Percentiles rank a stretch among this genome's conserved stretches.
Conservation (phyloP, 2,888 invertebrate genomes). For the Andrena bucephala region DNA sequence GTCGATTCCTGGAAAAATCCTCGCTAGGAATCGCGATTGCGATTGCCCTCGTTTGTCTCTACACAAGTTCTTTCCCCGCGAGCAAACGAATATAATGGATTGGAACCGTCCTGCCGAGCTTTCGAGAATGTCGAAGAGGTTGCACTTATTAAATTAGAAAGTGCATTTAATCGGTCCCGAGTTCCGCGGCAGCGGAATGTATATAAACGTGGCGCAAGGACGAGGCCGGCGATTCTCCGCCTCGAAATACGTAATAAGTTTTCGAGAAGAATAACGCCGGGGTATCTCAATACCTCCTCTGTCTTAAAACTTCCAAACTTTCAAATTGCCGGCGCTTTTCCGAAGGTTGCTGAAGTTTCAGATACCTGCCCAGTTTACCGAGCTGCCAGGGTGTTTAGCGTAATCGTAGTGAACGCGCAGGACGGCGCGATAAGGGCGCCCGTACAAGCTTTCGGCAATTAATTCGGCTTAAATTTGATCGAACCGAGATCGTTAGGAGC, state of each 20-base stretch:
- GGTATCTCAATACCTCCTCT: not conserved
- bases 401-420: not conserved
- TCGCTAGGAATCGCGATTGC: conserved; percentile 13
- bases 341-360: not conserved
- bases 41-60: conserved; percentile 43
- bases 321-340: not conserved
- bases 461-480: conserved; percentile 45
- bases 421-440: conserved; percentile 22
- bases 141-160: conserved; percentile 6
- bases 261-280: not conserved
- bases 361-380: not conserved
- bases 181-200: too few species aligned
- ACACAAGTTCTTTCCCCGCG: not conserved
- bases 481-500: conserved; percentile 25
- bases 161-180: not conserved
- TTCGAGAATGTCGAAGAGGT: not conserved
- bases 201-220: too few species aligned
- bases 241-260: not conserved
- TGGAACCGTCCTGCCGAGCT: not conserved
- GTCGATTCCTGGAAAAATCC: conserved; percentile 65
- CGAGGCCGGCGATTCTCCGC: too few species aligned
- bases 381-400: not conserved
- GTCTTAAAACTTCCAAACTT: not conserved
- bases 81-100: conserved; percentile 2
- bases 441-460: conserved; percentile 35